phyloP scores from a whole-genome alignment of 2,797 vertebrate species.

The Halcyon chelicuti region DNA sequence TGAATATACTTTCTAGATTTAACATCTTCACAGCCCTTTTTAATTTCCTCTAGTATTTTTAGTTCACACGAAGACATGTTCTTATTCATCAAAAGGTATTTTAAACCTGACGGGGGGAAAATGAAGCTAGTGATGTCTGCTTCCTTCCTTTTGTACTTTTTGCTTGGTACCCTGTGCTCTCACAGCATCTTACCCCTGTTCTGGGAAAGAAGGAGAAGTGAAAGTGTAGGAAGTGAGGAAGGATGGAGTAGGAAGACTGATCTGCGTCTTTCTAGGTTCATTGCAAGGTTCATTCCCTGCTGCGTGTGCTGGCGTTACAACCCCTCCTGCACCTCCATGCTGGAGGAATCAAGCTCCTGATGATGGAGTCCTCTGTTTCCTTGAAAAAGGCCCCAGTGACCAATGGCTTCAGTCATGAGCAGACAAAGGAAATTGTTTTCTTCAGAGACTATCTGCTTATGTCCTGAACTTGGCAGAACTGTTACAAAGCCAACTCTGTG shows the following conservation, averaged over 20 bases:
- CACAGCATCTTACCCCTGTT: neutral
- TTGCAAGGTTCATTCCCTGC: neutral
- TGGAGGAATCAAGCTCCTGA: neutral
- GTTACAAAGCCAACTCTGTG: neutral
- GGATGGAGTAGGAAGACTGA: neutral
- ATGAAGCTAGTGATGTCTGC: constrained; percentile 14
- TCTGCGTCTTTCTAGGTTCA: neutral
- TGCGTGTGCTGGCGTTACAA: neutral
- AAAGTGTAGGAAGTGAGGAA: neutral
- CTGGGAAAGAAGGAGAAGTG: neutral
- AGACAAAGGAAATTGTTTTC: neutral
- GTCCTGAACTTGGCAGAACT: neutral
- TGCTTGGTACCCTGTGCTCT: neutral
- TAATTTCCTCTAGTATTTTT: constrained; percentile 71
- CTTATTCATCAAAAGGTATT: constrained; percentile 64
- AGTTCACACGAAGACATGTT: constrained; percentile 47
- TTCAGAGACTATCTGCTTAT: neutral
- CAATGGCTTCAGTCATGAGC: neutral
- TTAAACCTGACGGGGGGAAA: constrained; percentile 16
- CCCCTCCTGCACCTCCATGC: neutral
- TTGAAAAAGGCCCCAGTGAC: neutral
- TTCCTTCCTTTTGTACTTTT: constrained; percentile 31
- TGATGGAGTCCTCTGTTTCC: neutral
- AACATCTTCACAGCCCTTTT: constrained; percentile 45
- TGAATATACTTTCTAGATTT: constrained; percentile 44